Base-by-base conservation (phyloP, 2,888 invertebrate genomes). In the Epiperipatus broadwayi region DNA sequence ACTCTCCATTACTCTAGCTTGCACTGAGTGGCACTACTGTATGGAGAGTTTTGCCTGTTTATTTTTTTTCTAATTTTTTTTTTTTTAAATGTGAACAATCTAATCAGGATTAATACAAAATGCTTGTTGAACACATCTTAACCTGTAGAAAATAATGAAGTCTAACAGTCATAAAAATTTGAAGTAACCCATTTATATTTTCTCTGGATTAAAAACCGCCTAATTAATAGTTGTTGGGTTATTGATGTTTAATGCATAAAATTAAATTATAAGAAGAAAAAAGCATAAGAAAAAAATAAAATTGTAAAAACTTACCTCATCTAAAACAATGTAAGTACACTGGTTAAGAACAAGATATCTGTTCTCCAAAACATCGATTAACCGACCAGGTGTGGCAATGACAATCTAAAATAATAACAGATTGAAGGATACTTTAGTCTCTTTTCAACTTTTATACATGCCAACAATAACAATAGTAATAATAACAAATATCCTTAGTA, bases 331-430 rank as follows among this genome's bases (percentile, higher is more conserved):
- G 58, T 99, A 99, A 0, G 97, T 95, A 60, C 97, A 99, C 54
- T 95, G 84, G 59, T 79, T 84, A 12, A 99, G 65, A 5, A 95
- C 93, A 46, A 99, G 66, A 58, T 97, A 99, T 42, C 93, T 72
- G 62, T 97, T 99, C 63, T 97, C 95, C 44, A 99, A 63, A 1
- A 97, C 95, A 60, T 99, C 97, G 46, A 97, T 89, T 31, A 99
- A 70, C 71, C 97, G 84, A 68, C 97, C 97, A 3, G 97, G 97
- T 1, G 97, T 99, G 2, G 97, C 97, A 52, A 99, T 99, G 5
- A 99, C 95, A 51, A 97, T 89, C 72, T 73, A 48, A 15, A 60
- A 52, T 41, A 41, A n/a, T n/a, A n/a, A n/a, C n/a, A n/a, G n/a
- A n/a, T n/a, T n/a, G n/a, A n/a, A n/a, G n/a, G n/a, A 30, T n/a